These are phyloP conservation scores for Metalampra italica DNA, from an alignment of 2,888 invertebrate species.

Conservation along the genomic window DNA sequence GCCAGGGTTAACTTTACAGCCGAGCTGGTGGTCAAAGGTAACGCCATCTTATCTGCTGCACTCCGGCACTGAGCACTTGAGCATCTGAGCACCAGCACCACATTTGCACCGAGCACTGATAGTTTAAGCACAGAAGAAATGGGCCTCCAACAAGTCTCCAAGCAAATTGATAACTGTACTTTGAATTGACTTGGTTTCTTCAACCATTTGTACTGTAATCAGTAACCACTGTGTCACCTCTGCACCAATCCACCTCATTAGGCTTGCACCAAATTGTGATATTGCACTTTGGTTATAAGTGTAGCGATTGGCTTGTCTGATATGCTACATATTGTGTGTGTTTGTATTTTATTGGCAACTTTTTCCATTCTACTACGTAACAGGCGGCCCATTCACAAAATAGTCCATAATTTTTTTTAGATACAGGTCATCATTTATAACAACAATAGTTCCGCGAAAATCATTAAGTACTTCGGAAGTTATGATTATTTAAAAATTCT, in stretches of 20 bases:
- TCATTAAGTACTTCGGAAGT: too few species aligned
- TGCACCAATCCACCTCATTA: not conserved
- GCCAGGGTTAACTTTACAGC: slow-evolving; percentile 86
- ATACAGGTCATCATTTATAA: too few species aligned
- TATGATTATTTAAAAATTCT: too few species aligned
- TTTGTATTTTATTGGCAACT: too few species aligned
- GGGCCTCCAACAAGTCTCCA: not conserved
- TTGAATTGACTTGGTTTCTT: not conserved
- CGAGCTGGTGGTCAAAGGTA: slow-evolving; percentile 87
- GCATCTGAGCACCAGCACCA: slow-evolving; percentile 23
- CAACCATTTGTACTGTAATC: too few species aligned
- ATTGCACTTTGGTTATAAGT: not conserved
- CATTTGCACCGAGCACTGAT: slow-evolving; percentile 11
- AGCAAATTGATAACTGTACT: not conserved
- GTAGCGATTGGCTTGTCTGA: not conserved
- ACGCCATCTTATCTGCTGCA: slow-evolving; percentile 23
- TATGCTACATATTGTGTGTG: not conserved
- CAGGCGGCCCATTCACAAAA: too few species aligned
- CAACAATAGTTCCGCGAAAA: too few species aligned
- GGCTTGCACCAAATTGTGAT: slow-evolving; percentile 1
- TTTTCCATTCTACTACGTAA: too few species aligned
- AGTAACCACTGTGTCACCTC: not conserved
- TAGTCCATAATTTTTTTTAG: too few species aligned
- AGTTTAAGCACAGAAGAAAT: not conserved
- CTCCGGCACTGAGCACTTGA: slow-evolving; percentile 24